These are phyloP conservation scores for Ecliptopera silaceata DNA, from an alignment of 2,888 invertebrate species.

Conservation along the genomic window DNA sequence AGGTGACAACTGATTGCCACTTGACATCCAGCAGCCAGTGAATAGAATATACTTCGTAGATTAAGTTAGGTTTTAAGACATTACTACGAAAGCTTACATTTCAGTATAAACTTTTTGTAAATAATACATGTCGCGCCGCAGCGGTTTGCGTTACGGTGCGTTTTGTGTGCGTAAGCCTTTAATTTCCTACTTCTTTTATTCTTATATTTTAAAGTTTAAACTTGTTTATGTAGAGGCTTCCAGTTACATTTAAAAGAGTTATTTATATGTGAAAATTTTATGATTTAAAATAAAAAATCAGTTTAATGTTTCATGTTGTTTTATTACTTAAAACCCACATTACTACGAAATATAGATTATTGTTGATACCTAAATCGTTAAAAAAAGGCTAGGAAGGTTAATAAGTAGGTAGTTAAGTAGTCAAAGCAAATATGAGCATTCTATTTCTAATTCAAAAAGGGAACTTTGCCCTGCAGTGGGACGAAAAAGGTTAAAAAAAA, in stretches of 20 bases:
- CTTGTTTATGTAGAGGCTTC: conserved; percentile 79
- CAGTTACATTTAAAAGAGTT: conserved; percentile 75
- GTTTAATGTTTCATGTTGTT: conserved; percentile 55
- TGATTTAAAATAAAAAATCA: conserved; percentile 74
- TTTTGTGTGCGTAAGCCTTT: conserved; percentile 18
- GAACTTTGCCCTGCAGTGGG: too few species aligned
- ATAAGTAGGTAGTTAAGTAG: too few species aligned
- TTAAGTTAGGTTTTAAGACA: conserved; percentile 34
- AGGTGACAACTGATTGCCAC: conserved; percentile 77
- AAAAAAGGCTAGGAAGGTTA: too few species aligned
- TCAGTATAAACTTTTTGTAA: neutral
- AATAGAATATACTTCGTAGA: conserved; percentile 41
- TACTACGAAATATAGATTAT: neutral
- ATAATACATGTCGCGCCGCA: neutral
- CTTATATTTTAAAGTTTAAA: conserved; percentile 46
- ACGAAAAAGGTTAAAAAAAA: neutral
- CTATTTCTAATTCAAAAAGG: too few species aligned
- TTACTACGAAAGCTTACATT: conserved; percentile 12
- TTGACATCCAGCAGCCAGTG: conserved; percentile 50
- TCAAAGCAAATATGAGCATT: too few species aligned
- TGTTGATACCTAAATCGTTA: neutral
- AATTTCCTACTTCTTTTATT: conserved; percentile 29
- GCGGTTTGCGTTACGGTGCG: neutral
- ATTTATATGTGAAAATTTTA: conserved; percentile 75
- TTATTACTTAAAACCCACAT: conserved; percentile 11